Evolutionary conservation across 37 sponge, comb jelly and placozoan genomes (phyloP).

Genomic region (Haliclona indistincta): DNA sequence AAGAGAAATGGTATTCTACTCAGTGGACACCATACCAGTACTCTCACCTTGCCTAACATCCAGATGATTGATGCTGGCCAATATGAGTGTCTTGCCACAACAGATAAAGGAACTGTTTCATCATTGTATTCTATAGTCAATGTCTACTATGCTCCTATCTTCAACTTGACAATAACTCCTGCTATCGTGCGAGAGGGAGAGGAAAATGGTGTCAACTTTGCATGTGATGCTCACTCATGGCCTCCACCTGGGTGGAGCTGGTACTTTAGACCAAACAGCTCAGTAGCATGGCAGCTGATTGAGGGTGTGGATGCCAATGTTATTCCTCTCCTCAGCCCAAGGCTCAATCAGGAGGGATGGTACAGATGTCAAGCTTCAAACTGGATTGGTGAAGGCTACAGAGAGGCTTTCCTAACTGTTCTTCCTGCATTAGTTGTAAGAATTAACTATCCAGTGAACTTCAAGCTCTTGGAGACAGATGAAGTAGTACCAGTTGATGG

Average conservation of each 20-base stretch:
- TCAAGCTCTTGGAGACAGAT: no score
- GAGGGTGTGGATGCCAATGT: slow-evolving; percentile 19
- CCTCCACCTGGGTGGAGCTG: background rate
- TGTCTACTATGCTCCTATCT: background rate
- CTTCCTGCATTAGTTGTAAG: slow-evolving; percentile 12
- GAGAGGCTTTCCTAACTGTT: slow-evolving; percentile 9
- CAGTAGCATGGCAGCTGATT: slow-evolving; percentile 3
- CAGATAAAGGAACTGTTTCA: background rate
- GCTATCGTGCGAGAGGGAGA: background rate
- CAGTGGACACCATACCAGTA: no score
- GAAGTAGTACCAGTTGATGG: no score
- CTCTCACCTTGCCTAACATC: background rate
- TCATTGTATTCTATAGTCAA: background rate
- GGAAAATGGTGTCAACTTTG: background rate
- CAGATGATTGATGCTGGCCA: background rate
- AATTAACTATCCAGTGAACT: no score
- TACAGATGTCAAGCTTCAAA: slow-evolving; percentile 37
- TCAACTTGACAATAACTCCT: background rate
- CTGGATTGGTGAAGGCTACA: background rate
- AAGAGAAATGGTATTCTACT: slow-evolving; percentile 10
- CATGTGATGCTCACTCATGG: background rate
- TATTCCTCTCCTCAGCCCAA: slow-evolving; percentile 1
- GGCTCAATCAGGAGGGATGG: slow-evolving; percentile 30
- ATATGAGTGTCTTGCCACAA: background rate
- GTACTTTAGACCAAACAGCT: no score